Evolutionary conservation across 2,888 invertebrate genomes (phyloP).

Genomic region (Sphaerophoria taeniata): DNA sequence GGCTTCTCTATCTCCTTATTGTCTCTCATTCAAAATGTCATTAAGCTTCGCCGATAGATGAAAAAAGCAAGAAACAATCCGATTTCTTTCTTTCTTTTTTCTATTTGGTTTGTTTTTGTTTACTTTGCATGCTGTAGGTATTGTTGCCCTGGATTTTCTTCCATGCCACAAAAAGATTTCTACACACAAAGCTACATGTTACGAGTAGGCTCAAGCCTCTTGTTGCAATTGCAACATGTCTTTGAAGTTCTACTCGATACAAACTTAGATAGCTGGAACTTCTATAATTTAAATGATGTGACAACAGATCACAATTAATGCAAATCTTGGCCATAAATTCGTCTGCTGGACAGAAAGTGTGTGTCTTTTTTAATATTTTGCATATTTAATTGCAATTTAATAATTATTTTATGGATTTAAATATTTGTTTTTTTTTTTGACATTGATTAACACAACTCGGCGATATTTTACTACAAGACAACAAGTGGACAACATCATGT

Average conservation of each 20-base stretch:
- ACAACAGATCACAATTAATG: constrained; percentile 63
- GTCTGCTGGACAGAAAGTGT: constrained; percentile 40
- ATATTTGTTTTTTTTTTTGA: constrained; percentile 30
- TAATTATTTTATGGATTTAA: constrained; percentile 46
- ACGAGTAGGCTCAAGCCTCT: no score
- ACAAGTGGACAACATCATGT: neutral
- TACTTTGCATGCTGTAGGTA: no score
- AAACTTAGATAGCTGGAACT: constrained; percentile 25
- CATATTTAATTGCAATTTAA: constrained; percentile 55
- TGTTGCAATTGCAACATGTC: neutral
- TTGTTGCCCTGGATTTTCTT: constrained; percentile 9
- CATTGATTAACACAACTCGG: neutral
- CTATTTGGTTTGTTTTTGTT: no score
- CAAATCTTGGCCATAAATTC: constrained; percentile 71
- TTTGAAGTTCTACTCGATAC: constrained; percentile 26
- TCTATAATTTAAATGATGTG: constrained; percentile 9
- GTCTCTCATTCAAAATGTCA: constrained; percentile 66
- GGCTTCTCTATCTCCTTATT: constrained; percentile 63
- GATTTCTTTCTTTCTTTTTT: constrained; percentile 46
- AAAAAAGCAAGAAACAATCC: constrained; percentile 25
- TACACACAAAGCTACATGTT: neutral
- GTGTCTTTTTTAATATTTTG: constrained; percentile 41
- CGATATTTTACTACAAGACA: neutral
- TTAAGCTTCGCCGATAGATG: constrained; percentile 50
- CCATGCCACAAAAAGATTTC: constrained; percentile 4